Percentiles rank a stretch among this genome's conserved stretches.
These are phyloP conservation scores for Salpingus planirostris DNA, from an alignment of 2,888 invertebrate genomes.

Conservation along the genomic window DNA sequence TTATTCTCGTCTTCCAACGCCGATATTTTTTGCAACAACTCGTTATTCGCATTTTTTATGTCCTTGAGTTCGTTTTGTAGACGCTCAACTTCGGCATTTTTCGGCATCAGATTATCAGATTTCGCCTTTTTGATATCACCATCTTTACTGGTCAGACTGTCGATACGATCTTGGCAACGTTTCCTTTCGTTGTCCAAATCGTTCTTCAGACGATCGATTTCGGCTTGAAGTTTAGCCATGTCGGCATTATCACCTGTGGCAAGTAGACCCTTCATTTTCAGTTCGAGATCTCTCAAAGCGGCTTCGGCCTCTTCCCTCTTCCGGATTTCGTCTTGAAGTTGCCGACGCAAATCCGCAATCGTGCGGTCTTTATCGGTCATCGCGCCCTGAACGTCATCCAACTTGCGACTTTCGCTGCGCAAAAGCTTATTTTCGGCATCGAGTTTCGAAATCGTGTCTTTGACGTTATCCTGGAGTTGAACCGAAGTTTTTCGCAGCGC, in stretches of 20 bases:
- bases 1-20: conserved; percentile 10
- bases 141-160: conserved; percentile 11
- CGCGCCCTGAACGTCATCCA: conserved; percentile 1
- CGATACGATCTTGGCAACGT: conserved; percentile 8
- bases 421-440: conserved; percentile 18
- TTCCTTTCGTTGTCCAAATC: conserved; percentile 7
- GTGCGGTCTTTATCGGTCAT: conserved; percentile 1
- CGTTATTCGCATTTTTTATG: conserved; percentile 5
- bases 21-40: conserved; percentile 1
- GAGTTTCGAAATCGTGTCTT: conserved; percentile 27
- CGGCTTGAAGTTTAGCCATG: conserved; percentile 2
- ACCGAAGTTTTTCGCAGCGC: conserved; percentile 30
- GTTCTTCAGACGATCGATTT: conserved; percentile 6
- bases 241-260: conserved; percentile 4
- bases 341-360: conserved; percentile 5
- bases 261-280: conserved; percentile 4
- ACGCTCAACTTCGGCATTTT: conserved; percentile 6
- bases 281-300: conserved; percentile 4
- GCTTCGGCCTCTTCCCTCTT: conserved; percentile 2
- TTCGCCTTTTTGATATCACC: conserved; percentile 9
- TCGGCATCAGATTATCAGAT: conserved; percentile 8
- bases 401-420: conserved; percentile 6
- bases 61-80: conserved; percentile 13
- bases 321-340: conserved; percentile 4
- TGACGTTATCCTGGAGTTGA: conserved; percentile 35